Evolutionary conservation across 2,888 invertebrate species (phyloP).

Genomic region (Embidobia sp.): DNA sequence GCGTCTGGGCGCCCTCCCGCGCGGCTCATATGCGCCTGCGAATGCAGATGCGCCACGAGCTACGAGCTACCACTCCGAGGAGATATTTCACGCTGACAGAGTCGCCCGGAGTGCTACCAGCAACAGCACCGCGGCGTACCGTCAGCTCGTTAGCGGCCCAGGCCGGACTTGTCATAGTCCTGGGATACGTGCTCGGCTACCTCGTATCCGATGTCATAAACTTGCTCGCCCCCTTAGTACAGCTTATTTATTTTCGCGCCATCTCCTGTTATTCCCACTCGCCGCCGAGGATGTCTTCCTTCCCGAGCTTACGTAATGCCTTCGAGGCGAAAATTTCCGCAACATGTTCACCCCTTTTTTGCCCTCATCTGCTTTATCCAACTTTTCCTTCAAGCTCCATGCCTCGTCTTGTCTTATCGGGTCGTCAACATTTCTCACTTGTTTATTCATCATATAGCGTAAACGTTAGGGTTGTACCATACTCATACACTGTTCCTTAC

Average conservation of each 20-base stretch:
- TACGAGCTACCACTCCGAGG: conserved; percentile 60
- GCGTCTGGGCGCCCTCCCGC: too few species aligned
- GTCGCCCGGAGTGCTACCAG: conserved; percentile 62
- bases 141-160: conserved; percentile 73
- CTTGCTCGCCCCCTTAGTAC: conserved; percentile 54
- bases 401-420: too few species aligned
- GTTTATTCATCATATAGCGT: too few species aligned
- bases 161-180: conserved; percentile 67
- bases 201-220: conserved; percentile 70
- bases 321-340: too few species aligned
- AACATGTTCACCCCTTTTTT: conserved; percentile 18
- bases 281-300: conserved; percentile 18
- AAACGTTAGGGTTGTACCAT: too few species aligned
- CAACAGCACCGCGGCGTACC: conserved; percentile 49
- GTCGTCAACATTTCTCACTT: too few species aligned
- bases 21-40: conserved; percentile 45
- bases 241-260: conserved; percentile 56
- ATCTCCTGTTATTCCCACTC: conserved; percentile 41
- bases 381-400: too few species aligned
- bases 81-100: conserved; percentile 75
- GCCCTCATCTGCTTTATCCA: too few species aligned
- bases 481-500: too few species aligned
- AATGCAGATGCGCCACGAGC: conserved; percentile 72
- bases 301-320: conserved; percentile 42
- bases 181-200: conserved; percentile 61